Base-by-base conservation (phyloP, 2,888 invertebrate species). In the Meloe dianella region DNA sequence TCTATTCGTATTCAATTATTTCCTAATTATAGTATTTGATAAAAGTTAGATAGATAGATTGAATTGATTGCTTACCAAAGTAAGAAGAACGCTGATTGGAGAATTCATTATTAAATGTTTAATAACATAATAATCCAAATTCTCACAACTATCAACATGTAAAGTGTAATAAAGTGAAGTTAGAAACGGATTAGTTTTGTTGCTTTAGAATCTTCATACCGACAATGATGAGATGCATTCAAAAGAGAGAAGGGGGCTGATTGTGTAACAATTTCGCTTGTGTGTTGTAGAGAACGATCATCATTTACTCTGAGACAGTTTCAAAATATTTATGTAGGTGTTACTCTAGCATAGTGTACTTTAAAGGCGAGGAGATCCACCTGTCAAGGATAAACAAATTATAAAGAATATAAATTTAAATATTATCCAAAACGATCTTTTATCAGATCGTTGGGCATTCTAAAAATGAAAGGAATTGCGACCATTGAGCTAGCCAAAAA, bases 281-380 rank as follows among this genome's bases (percentile, higher is more conserved):
- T 54, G 54, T 51, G 27, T 51, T n/a, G 47, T n/a, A n/a, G n/a
- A n/a, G 9, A 51, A 12, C 24, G 12, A 17, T 10, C 9, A 47
- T 20, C 51, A 63, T 63, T 74, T 74, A 75, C 75, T 75, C 73
- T 73, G 72, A 74, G 75, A 75, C 74, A 75, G 72, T 75, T 75
- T 72, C 69, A 65, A 57, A 71, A 66, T 67, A 65, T 65, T 64
- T 69, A 68, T 68, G 68, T 65, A 66, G 71, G 68, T 71, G 73
- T 69, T 56, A 65, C 65, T 68, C 10, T 30, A n/a, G n/a, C n/a
- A n/a, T n/a, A n/a, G n/a, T n/a, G n/a, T n/a, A 29, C 29, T 22
- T 29, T 10, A 27, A 51, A 41, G 61, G 59, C 27, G 57, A 63
- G 24, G 57, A 63, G 8, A 8, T 20, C 22, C 17, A 10, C 59